phyloP scores from a whole-genome alignment of 2,113 vertebrate species.

The Corydoras maculifer region DNA sequence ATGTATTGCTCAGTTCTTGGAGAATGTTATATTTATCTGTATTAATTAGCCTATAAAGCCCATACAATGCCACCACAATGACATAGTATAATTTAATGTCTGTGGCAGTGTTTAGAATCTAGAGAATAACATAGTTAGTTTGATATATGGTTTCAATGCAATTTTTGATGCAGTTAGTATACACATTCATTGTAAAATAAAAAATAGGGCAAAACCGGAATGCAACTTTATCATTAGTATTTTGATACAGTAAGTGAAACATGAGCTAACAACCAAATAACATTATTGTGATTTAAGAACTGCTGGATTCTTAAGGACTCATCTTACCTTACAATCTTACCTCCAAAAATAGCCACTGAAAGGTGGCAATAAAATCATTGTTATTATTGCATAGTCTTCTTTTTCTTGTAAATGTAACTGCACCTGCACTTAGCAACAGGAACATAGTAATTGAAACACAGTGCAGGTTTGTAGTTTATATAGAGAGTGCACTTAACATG shows the following conservation, averaged over 20 bases:
- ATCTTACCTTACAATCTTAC: not conserved
- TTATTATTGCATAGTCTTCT: not conserved
- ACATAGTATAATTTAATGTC: constrained; percentile 1
- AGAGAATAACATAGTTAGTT: constrained; percentile 20
- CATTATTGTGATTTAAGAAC: not conserved
- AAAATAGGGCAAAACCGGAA: not conserved
- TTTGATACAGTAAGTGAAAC: constrained; percentile 12
- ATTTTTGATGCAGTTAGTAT: not conserved
- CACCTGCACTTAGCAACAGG: not conserved
- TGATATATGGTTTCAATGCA: constrained; percentile 19
- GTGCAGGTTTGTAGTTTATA: not conserved
- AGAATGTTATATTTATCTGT: constrained; percentile 3
- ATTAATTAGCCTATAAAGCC: constrained; percentile 9
- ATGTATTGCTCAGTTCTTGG: constrained; percentile 14
- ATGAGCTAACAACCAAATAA: not conserved
- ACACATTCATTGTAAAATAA: not conserved
- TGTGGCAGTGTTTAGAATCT: constrained; percentile 18
- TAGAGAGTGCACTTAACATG: not conserved
- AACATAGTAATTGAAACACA: not conserved
- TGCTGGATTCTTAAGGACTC: not conserved
- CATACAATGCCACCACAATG: constrained; percentile 12
- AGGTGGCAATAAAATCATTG: too few species aligned
- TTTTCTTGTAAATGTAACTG: not conserved
- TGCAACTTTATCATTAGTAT: constrained; percentile 19
- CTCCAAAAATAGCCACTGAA: constrained; percentile 1